These are phyloP conservation scores for Rhabdornis inornatus DNA, from an alignment of 2,113 vertebrate genomes.

Conservation along the genomic window DNA sequence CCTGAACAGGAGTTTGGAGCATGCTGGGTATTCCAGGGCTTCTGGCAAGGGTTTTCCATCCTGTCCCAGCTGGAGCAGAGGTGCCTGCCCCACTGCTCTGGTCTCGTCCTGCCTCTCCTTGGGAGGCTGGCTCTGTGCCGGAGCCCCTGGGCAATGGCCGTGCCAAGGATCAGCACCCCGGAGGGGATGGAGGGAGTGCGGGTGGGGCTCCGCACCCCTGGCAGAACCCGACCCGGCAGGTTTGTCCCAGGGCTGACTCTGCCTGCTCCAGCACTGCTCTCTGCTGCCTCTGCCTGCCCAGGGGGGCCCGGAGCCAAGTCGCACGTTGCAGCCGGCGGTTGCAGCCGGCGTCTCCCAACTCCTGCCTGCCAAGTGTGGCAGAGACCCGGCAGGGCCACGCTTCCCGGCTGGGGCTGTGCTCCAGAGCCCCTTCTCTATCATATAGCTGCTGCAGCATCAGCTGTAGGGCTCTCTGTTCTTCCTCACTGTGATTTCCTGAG, in stretches of 20 bases:
- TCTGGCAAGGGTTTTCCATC: not conserved
- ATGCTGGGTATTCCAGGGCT: not conserved
- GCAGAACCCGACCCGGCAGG: not conserved
- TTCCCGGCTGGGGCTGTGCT: not conserved
- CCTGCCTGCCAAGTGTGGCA: conserved; percentile 54
- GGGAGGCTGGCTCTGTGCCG: not conserved
- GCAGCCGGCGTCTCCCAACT: not conserved
- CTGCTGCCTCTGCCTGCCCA: not conserved
- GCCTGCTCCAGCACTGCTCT: not conserved
- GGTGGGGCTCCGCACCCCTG: not conserved
- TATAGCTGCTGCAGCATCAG: not conserved
- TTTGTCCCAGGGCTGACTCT: not conserved
- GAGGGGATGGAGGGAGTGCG: not conserved
- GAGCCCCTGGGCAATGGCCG: not conserved
- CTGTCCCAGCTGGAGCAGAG: not conserved
- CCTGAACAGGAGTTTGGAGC: not conserved
- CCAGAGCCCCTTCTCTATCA: not conserved
- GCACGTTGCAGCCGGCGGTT: not conserved
- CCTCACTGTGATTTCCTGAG: fast-evolving
- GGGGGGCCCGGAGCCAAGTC: not conserved
- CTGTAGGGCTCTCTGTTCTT: not conserved
- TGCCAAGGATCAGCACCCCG: not conserved
- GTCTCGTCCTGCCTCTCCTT: not conserved
- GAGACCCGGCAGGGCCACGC: not conserved
- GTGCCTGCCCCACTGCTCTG: not conserved